Conservation (phyloP, 2,888 invertebrate genomes). For the Tethea ocularis region DNA sequence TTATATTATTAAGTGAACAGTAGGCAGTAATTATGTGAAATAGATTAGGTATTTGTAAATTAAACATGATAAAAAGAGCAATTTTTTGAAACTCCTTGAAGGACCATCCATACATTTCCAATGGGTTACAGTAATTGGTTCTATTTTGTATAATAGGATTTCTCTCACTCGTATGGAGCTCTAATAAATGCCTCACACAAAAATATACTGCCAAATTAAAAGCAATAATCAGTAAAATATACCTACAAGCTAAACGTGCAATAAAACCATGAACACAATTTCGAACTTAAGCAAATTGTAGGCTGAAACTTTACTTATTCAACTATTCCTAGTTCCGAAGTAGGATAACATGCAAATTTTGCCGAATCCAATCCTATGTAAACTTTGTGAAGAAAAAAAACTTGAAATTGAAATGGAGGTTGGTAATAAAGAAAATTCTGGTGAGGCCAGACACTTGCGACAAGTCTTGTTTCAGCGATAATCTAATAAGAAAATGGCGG, state of each 20-base stretch:
- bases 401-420: slow-evolving; percentile 9
- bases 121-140: no score
- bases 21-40: no score
- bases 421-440: slow-evolving; percentile 10
- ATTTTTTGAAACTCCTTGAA: no score
- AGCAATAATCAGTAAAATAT: not conserved
- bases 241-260: not conserved
- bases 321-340: slow-evolving; percentile 8
- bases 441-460: slow-evolving; percentile 8
- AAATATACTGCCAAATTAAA: not conserved
- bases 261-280: not conserved
- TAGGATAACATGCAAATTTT: slow-evolving; percentile 8
- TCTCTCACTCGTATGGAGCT: no score
- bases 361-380: slow-evolving; percentile 10
- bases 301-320: slow-evolving; percentile 8
- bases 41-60: no score
- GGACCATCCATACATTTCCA: no score
- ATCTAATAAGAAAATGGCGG: slow-evolving; percentile 41
- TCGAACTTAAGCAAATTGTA: slow-evolving; percentile 9
- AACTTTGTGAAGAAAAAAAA: slow-evolving; percentile 7
- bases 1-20: not conserved
- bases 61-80: no score
- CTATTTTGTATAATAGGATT: no score
- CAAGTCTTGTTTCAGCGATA: slow-evolving; percentile 35
- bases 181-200: not conserved